Conservation (phyloP, 2,888 invertebrate genomes). For the Trachelus iudaicus region DNA sequence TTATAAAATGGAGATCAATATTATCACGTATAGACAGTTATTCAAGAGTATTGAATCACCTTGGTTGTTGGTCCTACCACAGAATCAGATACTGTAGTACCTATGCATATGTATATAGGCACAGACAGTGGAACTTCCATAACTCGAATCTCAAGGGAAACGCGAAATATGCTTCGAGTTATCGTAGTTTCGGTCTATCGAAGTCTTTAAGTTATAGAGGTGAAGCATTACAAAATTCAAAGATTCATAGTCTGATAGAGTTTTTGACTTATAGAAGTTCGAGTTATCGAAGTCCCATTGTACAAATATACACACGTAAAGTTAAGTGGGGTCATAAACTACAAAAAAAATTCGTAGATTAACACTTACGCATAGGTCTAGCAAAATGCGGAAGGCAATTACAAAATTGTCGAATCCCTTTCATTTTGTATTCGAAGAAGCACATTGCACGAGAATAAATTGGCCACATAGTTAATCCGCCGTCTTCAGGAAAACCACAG, state of each 20-base stretch:
- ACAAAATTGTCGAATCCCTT: constrained; percentile 72
- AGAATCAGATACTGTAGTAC: neutral
- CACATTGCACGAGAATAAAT: constrained; percentile 79
- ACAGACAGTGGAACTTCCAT: too few relatives aligned
- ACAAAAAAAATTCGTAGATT: neutral
- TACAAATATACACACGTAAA: too few relatives aligned
- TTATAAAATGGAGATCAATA: neutral
- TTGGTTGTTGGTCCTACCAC: neutral
- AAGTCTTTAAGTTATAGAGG: too few relatives aligned
- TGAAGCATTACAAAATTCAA: too few relatives aligned
- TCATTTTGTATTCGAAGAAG: constrained; percentile 77
- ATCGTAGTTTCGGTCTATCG: too few relatives aligned
- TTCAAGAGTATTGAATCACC: neutral
- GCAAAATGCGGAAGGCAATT: constrained; percentile 82
- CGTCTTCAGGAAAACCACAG: constrained; percentile 77
- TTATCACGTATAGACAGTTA: neutral
- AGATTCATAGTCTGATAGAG: too few relatives aligned
- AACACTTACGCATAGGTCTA: constrained; percentile 70
- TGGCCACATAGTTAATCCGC: constrained; percentile 73
- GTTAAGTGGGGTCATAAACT: neutral
- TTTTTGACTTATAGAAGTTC: too few relatives aligned
- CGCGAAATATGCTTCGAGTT: too few relatives aligned
- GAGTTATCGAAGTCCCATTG: too few relatives aligned
- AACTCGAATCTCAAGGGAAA: too few relatives aligned
- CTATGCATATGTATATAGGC: too few relatives aligned